Evolutionary conservation across 1,140 invertebrate genomes (phyloP).

Genomic region (Plutomurus gul): DNA sequence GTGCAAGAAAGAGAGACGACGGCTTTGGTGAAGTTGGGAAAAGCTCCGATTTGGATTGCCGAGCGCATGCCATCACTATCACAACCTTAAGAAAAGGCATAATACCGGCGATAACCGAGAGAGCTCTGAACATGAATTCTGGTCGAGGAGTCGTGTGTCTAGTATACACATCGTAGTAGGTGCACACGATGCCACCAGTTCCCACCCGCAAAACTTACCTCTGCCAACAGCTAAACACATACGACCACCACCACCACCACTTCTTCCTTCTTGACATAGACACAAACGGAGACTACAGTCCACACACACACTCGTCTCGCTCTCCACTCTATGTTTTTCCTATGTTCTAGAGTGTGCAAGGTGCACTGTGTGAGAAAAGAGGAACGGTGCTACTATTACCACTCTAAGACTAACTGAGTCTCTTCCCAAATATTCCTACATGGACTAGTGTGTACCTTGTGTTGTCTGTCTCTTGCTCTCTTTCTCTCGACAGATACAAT

Average conservation of each 20-base stretch:
- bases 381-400: too few relatives aligned
- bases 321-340: not conserved
- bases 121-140: too few relatives aligned
- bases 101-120: not conserved
- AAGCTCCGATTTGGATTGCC: not conserved
- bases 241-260: too few relatives aligned
- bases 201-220: constrained; percentile 20
- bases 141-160: too few relatives aligned
- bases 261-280: too few relatives aligned
- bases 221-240: not conserved
- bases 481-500: too few relatives aligned
- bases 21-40: not conserved
- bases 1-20: not conserved
- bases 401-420: too few relatives aligned
- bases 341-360: too few relatives aligned
- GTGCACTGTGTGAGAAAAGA: not conserved
- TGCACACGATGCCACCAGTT: not conserved
- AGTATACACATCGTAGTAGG: not conserved
- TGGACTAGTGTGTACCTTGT: too few relatives aligned
- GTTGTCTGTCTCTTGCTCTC: too few relatives aligned
- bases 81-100: constrained; percentile 12
- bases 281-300: not conserved
- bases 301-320: not conserved
- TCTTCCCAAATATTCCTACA: too few relatives aligned
- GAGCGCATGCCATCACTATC: constrained; percentile 20